A percentile compares a stretch with the other conserved stretches of the same genome.
These are phyloP conservation scores for Pristionchus japonicus DNA, from an alignment of 2,888 invertebrate species.

Conservation along the genomic window DNA sequence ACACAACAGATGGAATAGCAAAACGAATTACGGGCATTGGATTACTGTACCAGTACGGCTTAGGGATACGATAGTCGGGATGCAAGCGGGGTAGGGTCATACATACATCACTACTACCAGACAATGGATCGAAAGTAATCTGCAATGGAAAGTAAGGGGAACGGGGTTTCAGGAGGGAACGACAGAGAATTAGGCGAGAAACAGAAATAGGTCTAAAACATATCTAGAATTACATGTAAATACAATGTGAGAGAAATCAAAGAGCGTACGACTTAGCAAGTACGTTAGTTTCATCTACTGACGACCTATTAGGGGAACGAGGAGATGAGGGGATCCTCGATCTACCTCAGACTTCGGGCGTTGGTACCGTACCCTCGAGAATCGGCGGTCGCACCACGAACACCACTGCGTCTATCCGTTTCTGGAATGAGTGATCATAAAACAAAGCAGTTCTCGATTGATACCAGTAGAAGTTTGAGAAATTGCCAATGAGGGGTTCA, in stretches of 20 bases:
- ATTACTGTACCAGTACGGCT: conserved; percentile 25
- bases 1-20: background rate
- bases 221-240: conserved; percentile 21
- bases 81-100: background rate
- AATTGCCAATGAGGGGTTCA: no score
- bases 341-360: background rate
- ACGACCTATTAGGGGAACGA: conserved; percentile 7
- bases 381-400: conserved; percentile 16
- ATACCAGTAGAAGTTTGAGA: no score
- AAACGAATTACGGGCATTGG: background rate
- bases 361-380: conserved; percentile 33
- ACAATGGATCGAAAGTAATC: background rate
- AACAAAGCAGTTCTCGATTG: background rate
- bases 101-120: background rate
- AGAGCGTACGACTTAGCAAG: background rate
- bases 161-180: background rate
- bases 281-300: background rate
- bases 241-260: background rate
- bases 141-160: background rate
- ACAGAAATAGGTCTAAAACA: background rate
- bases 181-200: background rate
- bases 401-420: conserved; percentile 28
- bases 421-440: background rate
- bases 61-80: background rate
- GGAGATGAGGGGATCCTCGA: background rate